Percentiles rank a stretch among this genome's conserved stretches.
Evolutionary conservation across 2,888 invertebrate species (phyloP).

Genomic region (Nebria brevicollis): DNA sequence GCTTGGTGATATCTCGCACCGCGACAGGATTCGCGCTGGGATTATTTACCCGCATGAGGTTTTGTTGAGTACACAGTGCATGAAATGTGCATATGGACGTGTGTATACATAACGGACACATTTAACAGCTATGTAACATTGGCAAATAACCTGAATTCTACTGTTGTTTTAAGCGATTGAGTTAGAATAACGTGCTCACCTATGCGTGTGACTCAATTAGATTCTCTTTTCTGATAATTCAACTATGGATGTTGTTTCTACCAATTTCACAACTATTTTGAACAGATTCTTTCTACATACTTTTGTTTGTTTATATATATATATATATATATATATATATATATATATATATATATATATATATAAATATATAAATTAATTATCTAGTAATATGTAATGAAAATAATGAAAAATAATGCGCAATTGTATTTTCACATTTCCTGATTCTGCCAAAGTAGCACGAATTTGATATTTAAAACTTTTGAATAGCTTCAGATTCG

Average conservation of each 20-base stretch:
- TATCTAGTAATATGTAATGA: too few relatives aligned
- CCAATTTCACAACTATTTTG: background rate
- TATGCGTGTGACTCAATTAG: conserved; percentile 23
- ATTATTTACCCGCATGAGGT: conserved; percentile 24
- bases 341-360: too few relatives aligned
- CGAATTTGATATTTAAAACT: conserved; percentile 37
- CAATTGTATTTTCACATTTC: background rate
- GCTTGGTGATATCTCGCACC: conserved; percentile 10
- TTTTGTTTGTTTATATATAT: background rate
- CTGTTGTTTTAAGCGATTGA: conserved; percentile 20
- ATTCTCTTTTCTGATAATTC: background rate
- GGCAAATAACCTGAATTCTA: conserved; percentile 23
- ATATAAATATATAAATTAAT: background rate
- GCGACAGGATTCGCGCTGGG: background rate
- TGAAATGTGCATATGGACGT: conserved; percentile 26
- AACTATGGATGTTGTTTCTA: background rate
- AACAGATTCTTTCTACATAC: background rate
- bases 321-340: too few relatives aligned
- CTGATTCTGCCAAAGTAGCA: background rate
- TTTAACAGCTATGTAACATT: conserved; percentile 21
- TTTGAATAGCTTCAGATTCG: conserved; percentile 14
- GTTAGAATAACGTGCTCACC: background rate
- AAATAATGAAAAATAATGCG: background rate
- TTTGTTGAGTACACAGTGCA: conserved; percentile 19
- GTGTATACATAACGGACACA: conserved; percentile 20